phyloP scores from a whole-genome alignment of 2,113 vertebrate species.

The Pseudolaguvia tuberculata region DNA sequence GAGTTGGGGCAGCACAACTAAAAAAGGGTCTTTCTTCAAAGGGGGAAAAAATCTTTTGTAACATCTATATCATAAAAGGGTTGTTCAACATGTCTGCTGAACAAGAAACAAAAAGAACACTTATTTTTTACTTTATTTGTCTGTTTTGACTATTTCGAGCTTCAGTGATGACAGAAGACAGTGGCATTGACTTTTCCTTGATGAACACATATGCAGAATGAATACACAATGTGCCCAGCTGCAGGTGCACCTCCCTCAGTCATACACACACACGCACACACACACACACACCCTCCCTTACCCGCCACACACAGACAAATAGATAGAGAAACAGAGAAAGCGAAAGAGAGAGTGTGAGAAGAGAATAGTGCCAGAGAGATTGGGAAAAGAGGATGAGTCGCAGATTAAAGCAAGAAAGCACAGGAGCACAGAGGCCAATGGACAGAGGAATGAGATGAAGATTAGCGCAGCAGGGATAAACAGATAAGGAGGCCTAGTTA shows the following conservation, averaged over 20 bases:
- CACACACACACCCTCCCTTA: background rate
- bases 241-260: background rate
- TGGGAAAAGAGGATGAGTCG: constrained; percentile 27
- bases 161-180: constrained; percentile 27
- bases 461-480: constrained; percentile 57
- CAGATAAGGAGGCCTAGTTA: constrained; percentile 55
- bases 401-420: constrained; percentile 58
- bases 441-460: constrained; percentile 35
- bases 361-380: constrained; percentile 39
- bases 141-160: constrained; percentile 14
- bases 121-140: constrained; percentile 23
- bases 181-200: constrained; percentile 41
- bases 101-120: background rate
- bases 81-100: constrained; percentile 17
- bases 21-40: background rate
- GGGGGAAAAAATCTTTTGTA: background rate
- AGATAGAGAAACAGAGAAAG: background rate
- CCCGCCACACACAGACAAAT: background rate
- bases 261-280: no score
- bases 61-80: constrained; percentile 1
- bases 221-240: constrained; percentile 39
- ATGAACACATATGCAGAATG: constrained; percentile 34
- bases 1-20: background rate
- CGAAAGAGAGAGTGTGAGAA: constrained; percentile 40
- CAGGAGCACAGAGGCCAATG: constrained; percentile 41